A percentile compares a stretch with the other conserved stretches of the same genome.
Evolutionary conservation across 2,797 vertebrate genomes (phyloP).

Genomic region (Catostomus latipinnis): DNA sequence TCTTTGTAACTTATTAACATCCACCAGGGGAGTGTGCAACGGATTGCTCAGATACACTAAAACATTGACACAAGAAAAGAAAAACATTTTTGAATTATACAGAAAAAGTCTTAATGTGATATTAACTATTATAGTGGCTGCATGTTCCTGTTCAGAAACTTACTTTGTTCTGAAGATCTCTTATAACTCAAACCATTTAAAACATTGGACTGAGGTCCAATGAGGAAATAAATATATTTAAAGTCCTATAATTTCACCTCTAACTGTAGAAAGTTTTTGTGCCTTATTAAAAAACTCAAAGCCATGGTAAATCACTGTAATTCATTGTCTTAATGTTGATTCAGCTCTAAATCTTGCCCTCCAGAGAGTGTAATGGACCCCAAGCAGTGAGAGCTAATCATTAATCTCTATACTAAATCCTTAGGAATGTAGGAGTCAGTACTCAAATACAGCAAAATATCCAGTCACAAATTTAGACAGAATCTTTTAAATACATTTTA

Average conservation of each 20-base stretch:
- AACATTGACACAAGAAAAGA: not conserved
- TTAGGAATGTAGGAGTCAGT: conserved; percentile 35
- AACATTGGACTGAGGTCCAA: not conserved
- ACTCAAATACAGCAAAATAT: not conserved
- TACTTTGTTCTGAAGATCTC: not conserved
- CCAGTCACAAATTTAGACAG: not conserved
- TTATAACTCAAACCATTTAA: not conserved
- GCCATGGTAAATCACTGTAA: conserved; percentile 1
- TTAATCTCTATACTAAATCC: conserved; percentile 48
- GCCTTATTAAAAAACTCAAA: not conserved
- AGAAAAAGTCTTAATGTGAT: not conserved
- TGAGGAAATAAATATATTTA: conserved; percentile 1
- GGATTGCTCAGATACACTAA: not conserved
- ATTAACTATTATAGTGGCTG: not conserved
- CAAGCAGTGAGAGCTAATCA: conserved; percentile 58
- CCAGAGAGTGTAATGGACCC: conserved; percentile 42
- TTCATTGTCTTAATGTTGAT: conserved; percentile 4
- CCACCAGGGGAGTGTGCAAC: conserved; percentile 1
- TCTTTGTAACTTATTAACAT: conserved; percentile 35
- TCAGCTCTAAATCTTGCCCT: conserved; percentile 37
- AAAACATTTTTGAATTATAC: not conserved
- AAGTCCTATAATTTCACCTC: not conserved
- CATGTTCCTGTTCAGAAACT: not conserved
- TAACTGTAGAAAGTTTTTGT: conserved; percentile 1
- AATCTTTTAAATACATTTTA: not conserved